Conservation (phyloP, 2,888 invertebrate species). For the Hyposoter dolosus region DNA sequence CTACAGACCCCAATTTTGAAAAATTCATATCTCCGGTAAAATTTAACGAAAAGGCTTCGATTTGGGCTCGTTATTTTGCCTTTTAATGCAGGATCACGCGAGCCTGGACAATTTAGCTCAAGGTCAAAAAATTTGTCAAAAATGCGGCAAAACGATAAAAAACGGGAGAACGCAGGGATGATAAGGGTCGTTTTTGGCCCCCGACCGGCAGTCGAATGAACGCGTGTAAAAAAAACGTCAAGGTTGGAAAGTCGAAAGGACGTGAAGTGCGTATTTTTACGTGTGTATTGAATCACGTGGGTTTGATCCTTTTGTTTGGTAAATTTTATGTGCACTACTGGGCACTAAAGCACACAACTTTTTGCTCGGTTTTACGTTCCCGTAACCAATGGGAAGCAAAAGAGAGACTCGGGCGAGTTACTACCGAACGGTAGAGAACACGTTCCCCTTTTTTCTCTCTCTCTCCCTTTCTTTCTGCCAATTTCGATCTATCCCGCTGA, state of each 20-base stretch:
- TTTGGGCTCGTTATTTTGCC: too few relatives aligned
- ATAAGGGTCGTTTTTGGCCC: too few relatives aligned
- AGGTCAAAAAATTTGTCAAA: too few relatives aligned
- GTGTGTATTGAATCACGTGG: background rate
- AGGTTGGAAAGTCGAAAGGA: background rate
- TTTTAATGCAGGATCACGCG: too few relatives aligned
- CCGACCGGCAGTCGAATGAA: too few relatives aligned
- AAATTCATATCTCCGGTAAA: too few relatives aligned
- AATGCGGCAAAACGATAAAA: too few relatives aligned
- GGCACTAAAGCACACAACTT: constrained; percentile 45
- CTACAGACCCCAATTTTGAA: too few relatives aligned
- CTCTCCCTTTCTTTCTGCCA: constrained; percentile 34
- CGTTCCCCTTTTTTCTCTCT: constrained; percentile 27
- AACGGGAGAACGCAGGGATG: too few relatives aligned
- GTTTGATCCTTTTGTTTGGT: background rate
- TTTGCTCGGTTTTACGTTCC: constrained; percentile 64
- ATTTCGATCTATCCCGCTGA: constrained; percentile 56
- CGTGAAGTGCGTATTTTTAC: background rate
- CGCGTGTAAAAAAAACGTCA: background rate
- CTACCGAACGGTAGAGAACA: constrained; percentile 33
- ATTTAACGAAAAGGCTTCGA: too few relatives aligned
- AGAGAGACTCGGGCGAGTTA: constrained; percentile 12
- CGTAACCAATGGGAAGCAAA: constrained; percentile 69
- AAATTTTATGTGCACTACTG: background rate
- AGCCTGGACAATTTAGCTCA: too few relatives aligned